Conservation (phyloP, 2,797 vertebrate genomes). For the Acanthornis magna region DNA sequence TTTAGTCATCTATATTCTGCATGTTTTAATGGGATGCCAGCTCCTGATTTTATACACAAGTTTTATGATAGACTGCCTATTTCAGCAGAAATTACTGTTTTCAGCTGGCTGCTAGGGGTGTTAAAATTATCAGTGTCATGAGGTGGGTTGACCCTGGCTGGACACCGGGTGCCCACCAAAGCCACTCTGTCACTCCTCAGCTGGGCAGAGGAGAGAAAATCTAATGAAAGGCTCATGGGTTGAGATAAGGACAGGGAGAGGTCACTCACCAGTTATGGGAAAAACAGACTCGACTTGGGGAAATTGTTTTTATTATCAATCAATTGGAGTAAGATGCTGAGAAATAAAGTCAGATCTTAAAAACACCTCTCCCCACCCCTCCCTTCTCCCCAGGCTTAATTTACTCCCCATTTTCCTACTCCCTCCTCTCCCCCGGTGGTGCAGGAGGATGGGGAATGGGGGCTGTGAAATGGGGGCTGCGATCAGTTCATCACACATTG, state of each 20-base stretch:
- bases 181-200: neutral
- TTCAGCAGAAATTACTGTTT: conserved; percentile 19
- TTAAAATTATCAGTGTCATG: neutral
- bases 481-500: neutral
- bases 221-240: neutral
- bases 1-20: conserved; percentile 22
- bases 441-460: neutral
- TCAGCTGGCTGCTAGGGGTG: neutral
- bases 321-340: neutral
- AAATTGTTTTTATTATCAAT: neutral
- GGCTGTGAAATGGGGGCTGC: neutral
- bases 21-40: conserved; percentile 18
- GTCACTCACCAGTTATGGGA: neutral
- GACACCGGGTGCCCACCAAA: too few species aligned
- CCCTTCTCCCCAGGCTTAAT: neutral
- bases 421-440: neutral
- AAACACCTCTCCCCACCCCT: neutral
- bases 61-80: neutral
- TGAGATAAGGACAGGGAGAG: neutral
- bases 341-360: neutral
- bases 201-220: neutral
- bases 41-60: neutral
- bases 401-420: neutral
- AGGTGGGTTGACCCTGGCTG: neutral
- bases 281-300: neutral